Percentiles rank a stretch among this genome's conserved stretches.
These are phyloP conservation scores for Drosophila maculinotata DNA, from an alignment of 2,888 invertebrate species.

Conservation along the genomic window DNA sequence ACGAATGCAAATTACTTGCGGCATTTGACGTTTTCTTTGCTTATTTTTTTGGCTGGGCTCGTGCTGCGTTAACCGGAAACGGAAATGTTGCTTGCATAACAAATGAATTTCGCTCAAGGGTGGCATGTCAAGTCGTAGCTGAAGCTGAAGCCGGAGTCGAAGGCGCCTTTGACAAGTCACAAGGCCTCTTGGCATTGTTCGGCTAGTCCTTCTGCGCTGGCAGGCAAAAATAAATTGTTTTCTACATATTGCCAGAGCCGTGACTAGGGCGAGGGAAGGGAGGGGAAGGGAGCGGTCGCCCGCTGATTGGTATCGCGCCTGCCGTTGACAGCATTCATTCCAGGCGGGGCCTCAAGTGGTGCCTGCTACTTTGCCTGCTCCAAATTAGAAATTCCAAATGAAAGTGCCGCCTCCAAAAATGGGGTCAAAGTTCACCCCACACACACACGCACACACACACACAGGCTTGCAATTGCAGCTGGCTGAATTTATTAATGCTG, in stretches of 20 bases:
- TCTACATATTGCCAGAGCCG: constrained; percentile 44
- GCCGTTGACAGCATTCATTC: constrained; percentile 82
- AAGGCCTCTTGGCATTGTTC: constrained; percentile 70
- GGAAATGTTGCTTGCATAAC: constrained; percentile 83
- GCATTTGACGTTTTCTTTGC: constrained; percentile 63
- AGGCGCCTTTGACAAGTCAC: constrained; percentile 64
- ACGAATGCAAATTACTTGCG: constrained; percentile 78
- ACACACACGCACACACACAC: neutral
- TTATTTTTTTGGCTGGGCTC: constrained; percentile 25
- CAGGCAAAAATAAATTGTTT: constrained; percentile 70
- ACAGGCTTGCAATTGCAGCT: constrained; percentile 41
- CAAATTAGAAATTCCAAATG: constrained; percentile 67
- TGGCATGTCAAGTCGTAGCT: constrained; percentile 39
- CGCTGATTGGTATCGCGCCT: constrained; percentile 76
- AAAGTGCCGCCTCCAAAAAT: constrained; percentile 38
- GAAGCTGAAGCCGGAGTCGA: constrained; percentile 10
- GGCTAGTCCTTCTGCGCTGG: constrained; percentile 41
- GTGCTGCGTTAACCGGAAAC: constrained; percentile 80
- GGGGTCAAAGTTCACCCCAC: constrained; percentile 33
- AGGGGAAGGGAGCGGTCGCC: constrained; percentile 13
- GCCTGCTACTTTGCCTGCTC: constrained; percentile 38
- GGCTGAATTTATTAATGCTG: constrained; percentile 68
- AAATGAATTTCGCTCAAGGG: constrained; percentile 77
- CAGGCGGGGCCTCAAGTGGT: constrained; percentile 43
- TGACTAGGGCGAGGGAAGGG: neutral